Evolutionary conservation across 92 coral and sea anemone species (phyloP).

Genomic region (Zoanthus gigantus): DNA sequence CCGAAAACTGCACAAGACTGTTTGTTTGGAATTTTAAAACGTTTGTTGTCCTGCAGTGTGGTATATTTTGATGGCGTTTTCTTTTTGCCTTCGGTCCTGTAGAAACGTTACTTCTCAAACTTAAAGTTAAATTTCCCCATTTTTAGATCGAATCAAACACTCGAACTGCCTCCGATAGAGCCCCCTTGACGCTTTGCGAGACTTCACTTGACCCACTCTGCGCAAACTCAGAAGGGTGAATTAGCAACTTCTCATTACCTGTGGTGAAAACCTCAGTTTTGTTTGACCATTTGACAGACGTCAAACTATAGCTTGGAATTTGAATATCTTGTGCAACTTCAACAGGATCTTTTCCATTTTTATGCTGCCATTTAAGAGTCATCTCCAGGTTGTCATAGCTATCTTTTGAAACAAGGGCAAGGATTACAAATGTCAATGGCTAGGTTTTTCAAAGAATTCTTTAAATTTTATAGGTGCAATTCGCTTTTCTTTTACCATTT

Average conservation of each 20-base stretch:
- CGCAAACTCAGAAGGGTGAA: too few relatives aligned
- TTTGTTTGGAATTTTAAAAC: too few relatives aligned
- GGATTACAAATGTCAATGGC: neutral
- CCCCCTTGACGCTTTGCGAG: too few relatives aligned
- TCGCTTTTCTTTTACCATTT: neutral
- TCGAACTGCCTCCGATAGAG: too few relatives aligned
- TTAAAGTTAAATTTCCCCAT: too few relatives aligned
- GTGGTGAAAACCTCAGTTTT: slow-evolving; percentile 72
- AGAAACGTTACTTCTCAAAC: too few relatives aligned
- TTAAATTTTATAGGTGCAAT: neutral
- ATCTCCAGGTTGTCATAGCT: slow-evolving; percentile 87
- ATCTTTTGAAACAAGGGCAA: slow-evolving; percentile 43
- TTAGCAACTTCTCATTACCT: slow-evolving; percentile 44
- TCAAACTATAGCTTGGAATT: slow-evolving; percentile 87
- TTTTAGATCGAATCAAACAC: too few relatives aligned
- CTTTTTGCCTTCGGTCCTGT: too few relatives aligned
- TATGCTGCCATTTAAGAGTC: slow-evolving; percentile 78
- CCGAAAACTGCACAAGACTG: too few relatives aligned
- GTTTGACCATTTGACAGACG: slow-evolving; percentile 53
- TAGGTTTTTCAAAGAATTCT: neutral
- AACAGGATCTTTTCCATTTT: slow-evolving; percentile 53
- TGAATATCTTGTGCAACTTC: slow-evolving; percentile 68
- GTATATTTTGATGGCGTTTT: too few relatives aligned
- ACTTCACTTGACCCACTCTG: too few relatives aligned
- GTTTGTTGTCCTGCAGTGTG: too few relatives aligned